A percentile compares a stretch with the other conserved stretches of the same genome.
These are phyloP conservation scores for Hirtodrosophila duncani DNA, from an alignment of 2,888 invertebrate species.

Conservation along the genomic window DNA sequence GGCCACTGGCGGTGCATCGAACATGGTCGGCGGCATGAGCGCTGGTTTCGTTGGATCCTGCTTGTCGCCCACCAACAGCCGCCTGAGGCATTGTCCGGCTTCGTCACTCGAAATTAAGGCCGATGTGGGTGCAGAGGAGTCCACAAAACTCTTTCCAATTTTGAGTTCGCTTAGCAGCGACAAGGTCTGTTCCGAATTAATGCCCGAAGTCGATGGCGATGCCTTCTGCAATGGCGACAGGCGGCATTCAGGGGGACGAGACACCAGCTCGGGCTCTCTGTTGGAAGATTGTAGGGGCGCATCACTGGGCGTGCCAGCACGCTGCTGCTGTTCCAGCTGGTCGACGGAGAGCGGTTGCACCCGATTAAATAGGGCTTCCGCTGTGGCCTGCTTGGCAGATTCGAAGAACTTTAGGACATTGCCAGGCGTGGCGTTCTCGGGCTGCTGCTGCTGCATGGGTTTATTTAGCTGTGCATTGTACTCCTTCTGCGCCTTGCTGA, in stretches of 20 bases:
- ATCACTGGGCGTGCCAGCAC: constrained; percentile 83
- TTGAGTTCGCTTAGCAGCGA: constrained; percentile 73
- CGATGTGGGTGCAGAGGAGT: constrained; percentile 40
- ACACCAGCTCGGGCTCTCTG: constrained; percentile 22
- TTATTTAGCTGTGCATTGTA: constrained; percentile 80
- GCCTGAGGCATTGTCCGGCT: constrained; percentile 50
- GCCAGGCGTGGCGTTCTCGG: constrained; percentile 84
- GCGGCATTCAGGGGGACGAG: constrained; percentile 20
- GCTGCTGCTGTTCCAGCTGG: constrained; percentile 93
- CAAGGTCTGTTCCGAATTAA: constrained; percentile 20
- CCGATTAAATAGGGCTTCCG: constrained; percentile 85
- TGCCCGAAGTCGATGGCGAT: constrained; percentile 14
- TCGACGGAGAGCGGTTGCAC: constrained; percentile 90
- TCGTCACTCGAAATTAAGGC: constrained; percentile 45
- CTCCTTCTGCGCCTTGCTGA: constrained; percentile 93
- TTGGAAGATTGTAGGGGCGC: constrained; percentile 14
- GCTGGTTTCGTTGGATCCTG: constrained; percentile 83
- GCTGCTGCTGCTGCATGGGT: constrained; percentile 45
- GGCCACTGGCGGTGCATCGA: constrained; percentile 84
- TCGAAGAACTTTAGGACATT: constrained; percentile 94
- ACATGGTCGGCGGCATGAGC: constrained; percentile 92
- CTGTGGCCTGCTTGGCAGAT: constrained; percentile 79
- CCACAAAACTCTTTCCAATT: constrained; percentile 14
- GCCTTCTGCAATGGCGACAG: constrained; percentile 44
- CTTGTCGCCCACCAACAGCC: constrained; percentile 50